Percentiles rank a stretch among this genome's conserved stretches.
Conservation (phyloP, 2,797 vertebrate genomes). For the Telmatherina bonti region DNA sequence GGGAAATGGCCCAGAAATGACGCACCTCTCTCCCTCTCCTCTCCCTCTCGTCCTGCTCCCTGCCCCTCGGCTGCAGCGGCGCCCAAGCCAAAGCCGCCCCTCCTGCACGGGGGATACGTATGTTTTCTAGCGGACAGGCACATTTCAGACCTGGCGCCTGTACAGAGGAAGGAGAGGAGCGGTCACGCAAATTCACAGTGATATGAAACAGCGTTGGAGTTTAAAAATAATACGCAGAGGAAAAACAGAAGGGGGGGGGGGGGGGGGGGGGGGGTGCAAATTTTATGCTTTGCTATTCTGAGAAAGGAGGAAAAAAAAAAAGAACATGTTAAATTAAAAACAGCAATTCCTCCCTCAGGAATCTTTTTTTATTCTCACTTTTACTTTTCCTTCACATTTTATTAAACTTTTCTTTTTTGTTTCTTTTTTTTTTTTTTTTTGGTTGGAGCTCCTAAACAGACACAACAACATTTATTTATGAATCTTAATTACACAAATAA, state of each 20-base stretch:
- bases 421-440: constrained; percentile 28
- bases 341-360: constrained; percentile 1
- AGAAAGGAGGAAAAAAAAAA: constrained; percentile 18
- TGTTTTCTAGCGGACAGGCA: constrained; percentile 70
- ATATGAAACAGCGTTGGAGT: constrained; percentile 36
- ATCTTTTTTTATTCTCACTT: constrained; percentile 14
- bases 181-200: constrained; percentile 54
- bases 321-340: constrained; percentile 11
- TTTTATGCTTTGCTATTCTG: constrained; percentile 15
- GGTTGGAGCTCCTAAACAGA: constrained; percentile 50
- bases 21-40: constrained; percentile 26
- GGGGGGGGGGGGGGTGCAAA: neutral
- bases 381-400: constrained; percentile 27
- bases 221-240: constrained; percentile 36
- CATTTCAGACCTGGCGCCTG: constrained; percentile 73
- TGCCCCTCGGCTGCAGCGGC: constrained; percentile 58
- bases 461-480: constrained; percentile 70
- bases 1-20: constrained; percentile 59
- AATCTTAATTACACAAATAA: constrained; percentile 79
- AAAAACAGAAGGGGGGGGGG: constrained; percentile 4
- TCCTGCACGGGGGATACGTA: constrained; percentile 59
- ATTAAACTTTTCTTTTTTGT: constrained; percentile 21
- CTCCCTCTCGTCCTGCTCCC: constrained; percentile 49
- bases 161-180: constrained; percentile 57
- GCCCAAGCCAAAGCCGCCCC: constrained; percentile 52